phyloP scores from a whole-genome alignment of 2,888 invertebrate species.

The Tridacna crocea region DNA sequence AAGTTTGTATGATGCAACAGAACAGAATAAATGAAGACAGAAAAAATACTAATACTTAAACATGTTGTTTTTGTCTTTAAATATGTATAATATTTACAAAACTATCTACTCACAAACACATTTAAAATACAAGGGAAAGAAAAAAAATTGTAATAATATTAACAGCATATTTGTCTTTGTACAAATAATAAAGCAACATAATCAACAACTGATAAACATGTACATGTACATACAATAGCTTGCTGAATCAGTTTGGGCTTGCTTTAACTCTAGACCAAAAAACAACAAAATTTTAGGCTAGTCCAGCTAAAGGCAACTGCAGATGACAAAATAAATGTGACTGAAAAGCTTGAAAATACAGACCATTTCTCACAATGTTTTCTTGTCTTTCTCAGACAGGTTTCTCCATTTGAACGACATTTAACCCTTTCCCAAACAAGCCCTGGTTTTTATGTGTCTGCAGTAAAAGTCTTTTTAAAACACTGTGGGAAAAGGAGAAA shows the following conservation, averaged over 20 bases:
- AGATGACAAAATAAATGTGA: no score
- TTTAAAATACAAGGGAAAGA: conserved; percentile 7
- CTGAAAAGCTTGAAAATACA: no score
- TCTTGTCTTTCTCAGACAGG: no score
- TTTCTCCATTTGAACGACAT: no score
- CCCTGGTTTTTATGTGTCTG: no score
- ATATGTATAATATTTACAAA: conserved; percentile 26
- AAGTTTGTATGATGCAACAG: neutral
- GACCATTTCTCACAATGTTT: no score
- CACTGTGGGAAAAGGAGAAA: no score
- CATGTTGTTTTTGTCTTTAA: conserved; percentile 30
- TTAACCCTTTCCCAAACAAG: no score
- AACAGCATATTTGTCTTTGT: conserved; percentile 23
- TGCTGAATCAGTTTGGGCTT: neutral
- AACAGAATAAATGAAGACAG: neutral
- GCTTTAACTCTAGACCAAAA: neutral
- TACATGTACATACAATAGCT: neutral
- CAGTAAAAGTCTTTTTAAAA: no score
- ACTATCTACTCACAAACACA: conserved; percentile 21
- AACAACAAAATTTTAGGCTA: no score
- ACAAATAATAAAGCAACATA: conserved; percentile 24
- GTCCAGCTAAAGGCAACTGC: no score
- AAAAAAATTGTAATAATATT: conserved; percentile 15
- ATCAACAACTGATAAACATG: conserved; percentile 14
- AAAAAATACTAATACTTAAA: conserved; percentile 24